Conservation (phyloP, 2,113 vertebrate genomes). For the Tychaedon coryphoeus region DNA sequence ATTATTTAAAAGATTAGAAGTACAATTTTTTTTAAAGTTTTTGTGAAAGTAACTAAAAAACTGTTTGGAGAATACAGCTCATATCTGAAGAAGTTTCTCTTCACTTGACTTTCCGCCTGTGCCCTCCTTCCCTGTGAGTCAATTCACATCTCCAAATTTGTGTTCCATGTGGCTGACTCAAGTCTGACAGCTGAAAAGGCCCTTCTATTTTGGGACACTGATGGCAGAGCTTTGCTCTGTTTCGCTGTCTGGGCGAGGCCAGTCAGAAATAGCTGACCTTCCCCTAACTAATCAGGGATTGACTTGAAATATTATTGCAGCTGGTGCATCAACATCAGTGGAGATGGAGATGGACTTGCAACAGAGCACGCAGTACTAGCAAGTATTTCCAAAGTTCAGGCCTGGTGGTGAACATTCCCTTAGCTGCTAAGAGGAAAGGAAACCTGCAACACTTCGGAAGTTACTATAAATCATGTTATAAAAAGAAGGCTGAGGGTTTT, state of each 20-base stretch:
- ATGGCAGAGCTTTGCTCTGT: constrained; percentile 77
- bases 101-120: constrained; percentile 16
- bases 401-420: not conserved
- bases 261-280: constrained; percentile 83
- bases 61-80: not conserved
- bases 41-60: not conserved
- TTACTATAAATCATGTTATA: not conserved
- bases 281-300: constrained; percentile 50
- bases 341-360: not conserved
- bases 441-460: not conserved
- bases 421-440: not conserved
- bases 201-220: constrained; percentile 88
- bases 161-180: constrained; percentile 69
- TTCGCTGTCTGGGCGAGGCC: constrained; percentile 63
- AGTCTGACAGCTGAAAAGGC: constrained; percentile 71
- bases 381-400: not conserved
- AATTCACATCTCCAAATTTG: constrained; percentile 30
- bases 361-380: not conserved
- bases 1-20: not conserved
- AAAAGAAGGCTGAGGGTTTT: not conserved
- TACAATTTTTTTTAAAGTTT: not conserved
- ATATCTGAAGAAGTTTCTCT: constrained; percentile 20
- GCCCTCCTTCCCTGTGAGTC: not conserved
- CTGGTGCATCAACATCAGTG: constrained; percentile 22
- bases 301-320: constrained; percentile 60